A percentile compares a stretch with the other conserved stretches of the same genome.
Evolutionary conservation across 2,113 vertebrate species (phyloP).

Genomic region (Papio anubis): DNA sequence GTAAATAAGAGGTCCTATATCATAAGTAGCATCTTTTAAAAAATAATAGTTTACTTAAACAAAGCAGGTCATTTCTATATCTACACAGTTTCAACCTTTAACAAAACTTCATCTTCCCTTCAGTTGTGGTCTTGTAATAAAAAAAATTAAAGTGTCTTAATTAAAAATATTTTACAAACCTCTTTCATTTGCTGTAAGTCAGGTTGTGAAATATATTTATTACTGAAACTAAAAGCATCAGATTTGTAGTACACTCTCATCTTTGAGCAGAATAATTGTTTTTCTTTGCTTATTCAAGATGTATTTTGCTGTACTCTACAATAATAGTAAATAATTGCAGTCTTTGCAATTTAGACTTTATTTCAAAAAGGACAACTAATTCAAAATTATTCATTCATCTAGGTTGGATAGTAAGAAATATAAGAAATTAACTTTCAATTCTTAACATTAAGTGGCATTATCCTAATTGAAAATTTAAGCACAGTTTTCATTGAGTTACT

Average conservation of each 20-base stretch:
- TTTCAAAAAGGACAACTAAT: neutral
- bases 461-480: neutral
- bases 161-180: slow-evolving; percentile 6
- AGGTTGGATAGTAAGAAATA: neutral
- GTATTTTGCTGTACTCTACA: neutral
- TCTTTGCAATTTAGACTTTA: neutral
- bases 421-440: neutral
- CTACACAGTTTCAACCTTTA: neutral
- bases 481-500: neutral
- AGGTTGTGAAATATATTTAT: neutral
- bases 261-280: neutral
- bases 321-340: neutral
- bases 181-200: neutral
- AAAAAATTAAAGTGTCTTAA: neutral
- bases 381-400: neutral
- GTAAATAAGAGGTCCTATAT: neutral
- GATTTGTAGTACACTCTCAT: neutral
- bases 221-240: neutral
- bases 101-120: neutral
- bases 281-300: neutral
- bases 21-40: neutral
- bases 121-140: neutral
- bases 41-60: neutral
- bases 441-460: neutral
- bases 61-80: neutral